These are phyloP conservation scores for Seladonia tumulorum DNA, from an alignment of 2,888 invertebrate species.

Conservation along the genomic window DNA sequence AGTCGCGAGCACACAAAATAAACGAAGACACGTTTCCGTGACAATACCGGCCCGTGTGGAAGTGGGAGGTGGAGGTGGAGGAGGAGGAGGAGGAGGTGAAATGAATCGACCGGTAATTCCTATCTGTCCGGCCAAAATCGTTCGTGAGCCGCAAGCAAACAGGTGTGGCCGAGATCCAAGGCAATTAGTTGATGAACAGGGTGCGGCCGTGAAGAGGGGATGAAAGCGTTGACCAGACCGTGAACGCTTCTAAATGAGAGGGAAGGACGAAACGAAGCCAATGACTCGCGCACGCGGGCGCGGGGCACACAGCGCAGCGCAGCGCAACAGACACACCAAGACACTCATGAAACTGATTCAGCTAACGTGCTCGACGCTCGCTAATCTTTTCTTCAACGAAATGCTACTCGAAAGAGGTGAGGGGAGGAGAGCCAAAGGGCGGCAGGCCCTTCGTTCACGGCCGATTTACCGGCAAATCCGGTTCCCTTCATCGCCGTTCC, in stretches of 20 bases:
- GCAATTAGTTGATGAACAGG: constrained; percentile 81
- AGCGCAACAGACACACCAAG: constrained; percentile 21
- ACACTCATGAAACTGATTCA: constrained; percentile 57
- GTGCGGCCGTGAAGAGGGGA: constrained; percentile 71
- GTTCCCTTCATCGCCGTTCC: constrained; percentile 8
- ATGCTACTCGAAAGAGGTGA: constrained; percentile 43
- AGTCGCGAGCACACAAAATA: constrained; percentile 2
- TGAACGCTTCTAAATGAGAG: constrained; percentile 40
- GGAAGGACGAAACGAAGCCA: constrained; percentile 46
- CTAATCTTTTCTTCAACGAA: constrained; percentile 57
- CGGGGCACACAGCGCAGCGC: background rate
- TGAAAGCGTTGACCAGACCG: constrained; percentile 39
- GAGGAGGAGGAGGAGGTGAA: background rate
- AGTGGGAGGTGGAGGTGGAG: too few relatives aligned
- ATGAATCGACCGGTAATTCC: constrained; percentile 28
- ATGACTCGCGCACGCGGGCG: constrained; percentile 43
- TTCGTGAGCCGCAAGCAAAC: constrained; percentile 34
- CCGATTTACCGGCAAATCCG: constrained; percentile 18
- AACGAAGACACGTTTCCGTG: constrained; percentile 28
- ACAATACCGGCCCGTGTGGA: constrained; percentile 15
- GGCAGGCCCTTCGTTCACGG: constrained; percentile 30
- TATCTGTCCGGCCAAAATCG: constrained; percentile 36
- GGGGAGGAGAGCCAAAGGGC: background rate
- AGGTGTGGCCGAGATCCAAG: constrained; percentile 64
- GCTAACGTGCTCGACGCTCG: constrained; percentile 45